These are phyloP conservation scores for Fringilla coelebs DNA, from an alignment of 2,797 vertebrate genomes.

Conservation along the genomic window DNA sequence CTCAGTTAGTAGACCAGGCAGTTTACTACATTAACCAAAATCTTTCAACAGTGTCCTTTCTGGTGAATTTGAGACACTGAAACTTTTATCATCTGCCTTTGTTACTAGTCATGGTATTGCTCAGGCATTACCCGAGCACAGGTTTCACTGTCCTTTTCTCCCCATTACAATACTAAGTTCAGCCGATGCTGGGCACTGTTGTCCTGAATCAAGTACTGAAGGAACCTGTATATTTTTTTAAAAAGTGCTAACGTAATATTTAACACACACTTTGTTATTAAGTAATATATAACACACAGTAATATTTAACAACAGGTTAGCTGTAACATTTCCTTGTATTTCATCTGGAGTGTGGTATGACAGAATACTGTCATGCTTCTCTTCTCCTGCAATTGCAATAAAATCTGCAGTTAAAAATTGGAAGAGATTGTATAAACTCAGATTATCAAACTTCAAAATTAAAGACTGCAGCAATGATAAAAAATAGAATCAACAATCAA, in stretches of 20 bases:
- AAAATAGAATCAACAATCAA: neutral
- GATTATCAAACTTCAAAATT: neutral
- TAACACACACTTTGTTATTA: neutral
- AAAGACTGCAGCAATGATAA: neutral
- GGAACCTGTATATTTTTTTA: slow-evolving; percentile 74
- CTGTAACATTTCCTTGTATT: neutral
- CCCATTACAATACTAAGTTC: neutral
- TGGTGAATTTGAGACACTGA: neutral
- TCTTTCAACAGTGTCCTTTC: neutral
- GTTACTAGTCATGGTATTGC: neutral
- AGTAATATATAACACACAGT: neutral
- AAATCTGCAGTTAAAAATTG: neutral
- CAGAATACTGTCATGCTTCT: neutral
- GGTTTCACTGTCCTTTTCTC: neutral
- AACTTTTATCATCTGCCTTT: neutral
- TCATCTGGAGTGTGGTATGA: neutral
- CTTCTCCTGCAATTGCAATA: neutral
- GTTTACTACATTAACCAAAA: neutral
- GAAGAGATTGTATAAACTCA: neutral
- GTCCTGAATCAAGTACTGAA: slow-evolving; percentile 73
- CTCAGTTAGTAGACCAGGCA: neutral
- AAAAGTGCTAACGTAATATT: neutral
- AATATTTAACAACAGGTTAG: neutral
- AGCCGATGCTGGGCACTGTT: slow-evolving; percentile 67
- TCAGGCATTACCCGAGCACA: neutral